Percentiles rank a stretch among this genome's conserved stretches.
Conservation (phyloP, 2,113 vertebrate genomes). For the Epinephelus cyanopodus region DNA sequence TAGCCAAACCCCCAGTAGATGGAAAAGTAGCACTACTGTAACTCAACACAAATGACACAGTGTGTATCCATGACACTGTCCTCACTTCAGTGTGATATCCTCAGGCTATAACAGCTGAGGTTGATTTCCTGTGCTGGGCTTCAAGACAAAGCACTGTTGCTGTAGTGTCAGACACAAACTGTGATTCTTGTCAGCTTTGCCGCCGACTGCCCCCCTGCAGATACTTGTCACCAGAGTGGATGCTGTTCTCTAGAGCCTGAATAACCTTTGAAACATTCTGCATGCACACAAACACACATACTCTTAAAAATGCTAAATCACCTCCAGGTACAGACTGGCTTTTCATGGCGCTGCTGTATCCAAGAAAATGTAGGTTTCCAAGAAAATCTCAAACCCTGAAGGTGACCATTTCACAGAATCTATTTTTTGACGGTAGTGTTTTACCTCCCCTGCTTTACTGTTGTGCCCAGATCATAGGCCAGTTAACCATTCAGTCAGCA, state of each 20-base stretch:
- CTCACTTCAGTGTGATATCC: conserved; percentile 46
- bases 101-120: conserved; percentile 23
- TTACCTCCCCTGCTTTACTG: no score
- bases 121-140: conserved; percentile 54
- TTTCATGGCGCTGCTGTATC: background rate
- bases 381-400: conserved; percentile 1
- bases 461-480: no score
- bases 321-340: background rate
- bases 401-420: background rate
- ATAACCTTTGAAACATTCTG: conserved; percentile 27
- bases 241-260: background rate
- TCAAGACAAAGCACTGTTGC: conserved; percentile 57
- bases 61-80: conserved; percentile 29
- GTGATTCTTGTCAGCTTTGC: conserved; percentile 41
- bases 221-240: conserved; percentile 36
- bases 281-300: background rate
- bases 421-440: no score
- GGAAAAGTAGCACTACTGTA: conserved; percentile 1
- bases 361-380: background rate
- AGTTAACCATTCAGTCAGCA: no score
- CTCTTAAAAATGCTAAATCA: background rate
- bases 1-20: background rate
- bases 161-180: conserved; percentile 49
- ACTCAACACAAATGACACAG: conserved; percentile 3
- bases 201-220: conserved; percentile 13